Percentiles rank a stretch among this genome's conserved stretches.
These are phyloP conservation scores for Drosophila insularis DNA, from an alignment of 1,140 invertebrate species.

Conservation along the genomic window DNA sequence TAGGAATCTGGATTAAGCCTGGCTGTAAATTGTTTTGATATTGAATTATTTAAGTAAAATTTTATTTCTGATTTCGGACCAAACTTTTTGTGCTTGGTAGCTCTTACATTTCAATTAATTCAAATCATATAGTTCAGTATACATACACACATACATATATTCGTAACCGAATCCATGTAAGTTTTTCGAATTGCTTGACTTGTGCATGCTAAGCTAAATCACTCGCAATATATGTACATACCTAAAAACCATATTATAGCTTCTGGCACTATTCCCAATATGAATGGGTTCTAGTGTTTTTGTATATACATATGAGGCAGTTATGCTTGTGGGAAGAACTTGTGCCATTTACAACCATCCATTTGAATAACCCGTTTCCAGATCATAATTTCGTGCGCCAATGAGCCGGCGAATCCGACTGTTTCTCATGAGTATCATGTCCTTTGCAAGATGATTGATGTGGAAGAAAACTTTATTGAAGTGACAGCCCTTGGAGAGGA, in stretches of 20 bases:
- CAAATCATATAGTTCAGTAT: neutral
- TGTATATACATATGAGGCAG: constrained; percentile 19
- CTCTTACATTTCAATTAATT: neutral
- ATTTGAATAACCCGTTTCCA: constrained; percentile 81
- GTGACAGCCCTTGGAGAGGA: constrained; percentile 95
- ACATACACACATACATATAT: neutral
- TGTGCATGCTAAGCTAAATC: constrained; percentile 79
- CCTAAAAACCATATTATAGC: neutral
- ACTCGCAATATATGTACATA: constrained; percentile 27
- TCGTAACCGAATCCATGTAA: constrained; percentile 48
- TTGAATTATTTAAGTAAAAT: no score
- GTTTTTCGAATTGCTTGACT: constrained; percentile 80
- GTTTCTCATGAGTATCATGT: constrained; percentile 94
- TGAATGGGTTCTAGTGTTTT: constrained; percentile 35
- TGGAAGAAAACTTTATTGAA: constrained; percentile 95
- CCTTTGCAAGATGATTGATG: constrained; percentile 94
- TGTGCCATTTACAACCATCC: constrained; percentile 28
- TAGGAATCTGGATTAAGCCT: no score
- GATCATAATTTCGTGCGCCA: constrained; percentile 95
- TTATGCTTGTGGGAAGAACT: constrained; percentile 20
- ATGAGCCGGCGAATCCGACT: constrained; percentile 92
- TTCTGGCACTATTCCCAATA: constrained; percentile 43
- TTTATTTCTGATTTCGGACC: neutral
- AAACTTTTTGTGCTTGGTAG: constrained; percentile 2
- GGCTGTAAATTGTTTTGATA: no score